Evolutionary conservation across 2,113 vertebrate genomes (phyloP), one percentile per base, ranked within the genome.

Genomic region (Lepisosteus osseus): DNA sequence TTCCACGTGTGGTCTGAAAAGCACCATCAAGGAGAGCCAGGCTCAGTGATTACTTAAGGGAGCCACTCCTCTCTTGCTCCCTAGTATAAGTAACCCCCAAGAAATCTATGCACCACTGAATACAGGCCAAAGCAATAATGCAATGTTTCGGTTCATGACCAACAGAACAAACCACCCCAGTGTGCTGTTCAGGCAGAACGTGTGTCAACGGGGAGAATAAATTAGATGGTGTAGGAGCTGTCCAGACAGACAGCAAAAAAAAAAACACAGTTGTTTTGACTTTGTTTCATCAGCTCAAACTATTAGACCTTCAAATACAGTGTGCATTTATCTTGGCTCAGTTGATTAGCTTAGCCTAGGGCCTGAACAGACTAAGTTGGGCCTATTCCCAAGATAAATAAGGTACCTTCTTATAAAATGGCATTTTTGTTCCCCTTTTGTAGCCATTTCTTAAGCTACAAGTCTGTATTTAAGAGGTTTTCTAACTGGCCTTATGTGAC

Each of bases 291-390:
- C 79, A 80, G 81, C 57, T 59, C 57, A 59, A 78, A 75, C 84
- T 83, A 84, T 80, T 75, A 79, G 80, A 80, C 78, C 82, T 85
- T 87, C 84, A 77, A 80, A 86, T 76, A 2, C 70, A 78, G 79
- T 79, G 84, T 78, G 82, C 87, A 86, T 88, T 89, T 87, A 86
- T 86, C 85, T 89, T 89, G 87, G 87, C 87, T 85, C 73, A 76
- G 76, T 78, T 78, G 76, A 80, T 76, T 80, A 79, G 83, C 80
- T 82, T 76, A 54, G 64, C 9, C 83, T 84, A 86, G 74, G 78
- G 61, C 72, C 82, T 82, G 86, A 51, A 51, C 47, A 86, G 83
- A 45, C 43, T 61, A 54, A 61, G 42, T 61, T 62, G n/a, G 63
- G 63, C 44, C 13, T 41, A 15, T n/a, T 59, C 55, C 71, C 71